These are phyloP conservation scores for Rhincodon typus DNA, from an alignment of 2,797 vertebrate genomes.

Conservation along the genomic window DNA sequence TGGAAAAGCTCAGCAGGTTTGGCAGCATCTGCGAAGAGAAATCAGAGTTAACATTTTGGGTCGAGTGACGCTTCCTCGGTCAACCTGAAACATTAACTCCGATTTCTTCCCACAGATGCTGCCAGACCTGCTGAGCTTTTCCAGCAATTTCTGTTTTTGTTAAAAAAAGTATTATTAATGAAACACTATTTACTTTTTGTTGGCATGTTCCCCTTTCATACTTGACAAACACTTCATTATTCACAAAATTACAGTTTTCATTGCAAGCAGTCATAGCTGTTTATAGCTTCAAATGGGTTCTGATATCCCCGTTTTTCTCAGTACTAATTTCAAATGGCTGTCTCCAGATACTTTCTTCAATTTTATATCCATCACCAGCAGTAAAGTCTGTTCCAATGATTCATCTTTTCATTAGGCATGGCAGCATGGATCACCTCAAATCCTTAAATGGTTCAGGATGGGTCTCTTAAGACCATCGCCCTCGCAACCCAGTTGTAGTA, in stretches of 20 bases:
- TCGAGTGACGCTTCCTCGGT: no score
- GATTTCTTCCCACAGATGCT: no score
- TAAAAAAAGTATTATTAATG: neutral
- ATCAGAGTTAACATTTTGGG: no score
- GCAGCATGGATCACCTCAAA: neutral
- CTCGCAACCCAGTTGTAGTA: neutral
- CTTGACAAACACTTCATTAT: neutral
- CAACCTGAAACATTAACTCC: no score
- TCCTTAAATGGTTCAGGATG: neutral
- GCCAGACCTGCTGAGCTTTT: no score
- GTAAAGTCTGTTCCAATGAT: neutral
- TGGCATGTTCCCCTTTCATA: neutral
- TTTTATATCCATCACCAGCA: neutral
- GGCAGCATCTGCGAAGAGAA: no score
- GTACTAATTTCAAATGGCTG: neutral
- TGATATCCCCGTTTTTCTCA: neutral
- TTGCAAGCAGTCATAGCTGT: neutral
- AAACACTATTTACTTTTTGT: neutral
- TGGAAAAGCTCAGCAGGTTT: no score
- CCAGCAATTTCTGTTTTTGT: no score
- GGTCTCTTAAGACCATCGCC: neutral
- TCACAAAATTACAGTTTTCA: neutral
- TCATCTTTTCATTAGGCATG: neutral
- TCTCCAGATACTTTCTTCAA: neutral
- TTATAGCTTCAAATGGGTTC: neutral